A percentile compares a stretch with the other conserved stretches of the same genome.
Evolutionary conservation across 2,113 vertebrate genomes (phyloP).

Genomic region (Urocynchramus pylzowi): DNA sequence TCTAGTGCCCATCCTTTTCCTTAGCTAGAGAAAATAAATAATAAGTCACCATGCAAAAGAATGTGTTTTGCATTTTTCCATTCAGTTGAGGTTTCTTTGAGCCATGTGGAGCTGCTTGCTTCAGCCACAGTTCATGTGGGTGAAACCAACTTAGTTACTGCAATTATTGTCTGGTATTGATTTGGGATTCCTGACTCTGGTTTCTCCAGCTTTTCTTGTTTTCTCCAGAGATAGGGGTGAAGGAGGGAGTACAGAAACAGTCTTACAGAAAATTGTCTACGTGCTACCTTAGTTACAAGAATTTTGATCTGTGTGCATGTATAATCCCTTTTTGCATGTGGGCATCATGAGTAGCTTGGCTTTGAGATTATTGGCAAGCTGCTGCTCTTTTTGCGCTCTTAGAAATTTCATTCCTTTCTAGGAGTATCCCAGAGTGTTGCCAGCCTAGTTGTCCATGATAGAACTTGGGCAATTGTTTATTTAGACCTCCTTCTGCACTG

Average conservation of each 20-base stretch:
- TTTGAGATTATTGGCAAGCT: not conserved
- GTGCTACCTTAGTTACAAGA: not conserved
- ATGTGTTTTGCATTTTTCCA: not conserved
- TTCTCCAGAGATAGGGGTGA: not conserved
- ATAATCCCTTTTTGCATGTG: not conserved
- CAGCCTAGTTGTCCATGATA: not conserved
- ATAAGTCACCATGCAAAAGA: not conserved
- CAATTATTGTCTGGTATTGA: not conserved
- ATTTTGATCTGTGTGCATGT: not conserved
- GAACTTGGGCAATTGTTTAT: not conserved
- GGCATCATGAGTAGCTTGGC: not conserved
- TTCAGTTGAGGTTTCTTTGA: not conserved
- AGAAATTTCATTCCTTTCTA: not conserved
- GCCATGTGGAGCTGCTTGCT: not conserved
- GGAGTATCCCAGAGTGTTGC: not conserved
- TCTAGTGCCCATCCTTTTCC: not conserved
- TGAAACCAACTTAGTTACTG: not conserved
- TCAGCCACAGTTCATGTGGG: not conserved
- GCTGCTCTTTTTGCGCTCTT: not conserved
- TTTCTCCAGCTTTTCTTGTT: not conserved
- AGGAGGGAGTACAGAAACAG: not conserved
- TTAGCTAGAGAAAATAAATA: not conserved
- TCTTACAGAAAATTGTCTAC: not conserved
- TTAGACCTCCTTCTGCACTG: not conserved
- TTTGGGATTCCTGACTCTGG: not conserved